Percentiles rank a stretch among this genome's conserved stretches.
These are phyloP conservation scores for Pachliopta kotzebuea DNA, from an alignment of 2,888 invertebrate species.

Conservation along the genomic window DNA sequence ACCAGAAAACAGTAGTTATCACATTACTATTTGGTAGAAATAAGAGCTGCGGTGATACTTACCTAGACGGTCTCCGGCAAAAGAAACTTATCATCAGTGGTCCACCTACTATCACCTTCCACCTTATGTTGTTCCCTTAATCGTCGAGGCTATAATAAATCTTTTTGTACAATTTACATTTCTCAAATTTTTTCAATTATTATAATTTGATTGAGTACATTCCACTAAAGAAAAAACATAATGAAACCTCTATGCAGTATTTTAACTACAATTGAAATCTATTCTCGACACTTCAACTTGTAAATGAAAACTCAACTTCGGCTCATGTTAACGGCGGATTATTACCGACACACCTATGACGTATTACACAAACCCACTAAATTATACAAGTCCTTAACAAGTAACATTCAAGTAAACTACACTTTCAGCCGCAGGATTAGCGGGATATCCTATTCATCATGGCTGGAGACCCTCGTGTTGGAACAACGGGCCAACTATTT, in stretches of 20 bases:
- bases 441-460: constrained; percentile 37
- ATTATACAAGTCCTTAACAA: constrained; percentile 32
- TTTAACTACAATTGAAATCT: neutral
- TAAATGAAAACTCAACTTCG: neutral
- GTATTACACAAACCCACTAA: constrained; percentile 20
- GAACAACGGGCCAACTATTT: constrained; percentile 51
- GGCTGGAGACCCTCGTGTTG: constrained; percentile 35
- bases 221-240: no score
- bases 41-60: no score
- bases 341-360: constrained; percentile 22
- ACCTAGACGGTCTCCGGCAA: no score
- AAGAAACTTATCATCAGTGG: no score
- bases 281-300: neutral
- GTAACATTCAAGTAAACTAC: constrained; percentile 22
- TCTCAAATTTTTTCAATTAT: no score
- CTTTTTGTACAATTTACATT: no score
- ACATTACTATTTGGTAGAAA: no score
- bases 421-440: constrained; percentile 29
- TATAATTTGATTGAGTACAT: no score
- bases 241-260: neutral
- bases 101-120: no score
- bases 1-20: no score
- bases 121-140: no score
- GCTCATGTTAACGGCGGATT: constrained; percentile 6
- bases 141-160: no score